phyloP scores from a whole-genome alignment of 2,888 invertebrate species.

The Rapana venosa region DNA sequence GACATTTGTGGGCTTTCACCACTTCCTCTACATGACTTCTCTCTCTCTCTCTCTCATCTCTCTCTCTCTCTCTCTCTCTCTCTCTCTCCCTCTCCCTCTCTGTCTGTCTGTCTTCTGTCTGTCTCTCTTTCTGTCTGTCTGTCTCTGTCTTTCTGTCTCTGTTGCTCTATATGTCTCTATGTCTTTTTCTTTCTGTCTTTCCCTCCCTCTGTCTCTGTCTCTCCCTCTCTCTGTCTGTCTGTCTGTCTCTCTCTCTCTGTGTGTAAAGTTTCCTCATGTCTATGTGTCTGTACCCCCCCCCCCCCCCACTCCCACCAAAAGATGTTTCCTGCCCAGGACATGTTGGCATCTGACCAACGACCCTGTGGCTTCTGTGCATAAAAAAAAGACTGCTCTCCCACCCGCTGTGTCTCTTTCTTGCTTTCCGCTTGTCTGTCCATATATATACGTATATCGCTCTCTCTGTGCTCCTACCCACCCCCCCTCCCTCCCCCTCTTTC shows the following conservation, averaged over 20 bases:
- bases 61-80: constrained; percentile 11
- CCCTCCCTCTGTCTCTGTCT: too few species aligned
- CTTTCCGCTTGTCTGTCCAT: too few species aligned
- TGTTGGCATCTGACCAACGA: neutral
- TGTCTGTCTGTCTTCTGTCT: neutral
- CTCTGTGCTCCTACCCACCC: too few species aligned
- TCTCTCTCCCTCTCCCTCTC: constrained; percentile 25
- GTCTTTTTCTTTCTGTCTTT: neutral
- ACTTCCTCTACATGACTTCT: neutral
- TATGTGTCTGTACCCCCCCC: neutral
- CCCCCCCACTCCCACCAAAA: too few species aligned
- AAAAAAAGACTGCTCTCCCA: neutral
- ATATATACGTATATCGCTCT: too few species aligned
- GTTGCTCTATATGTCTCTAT: neutral
- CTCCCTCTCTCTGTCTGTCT: neutral
- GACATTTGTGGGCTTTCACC: too few species aligned
- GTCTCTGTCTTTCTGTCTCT: neutral
- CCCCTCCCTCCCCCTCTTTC: too few species aligned
- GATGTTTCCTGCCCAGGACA: neutral
- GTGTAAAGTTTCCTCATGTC: neutral
- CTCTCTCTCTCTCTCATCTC: constrained; percentile 4
- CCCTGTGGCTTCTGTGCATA: neutral
- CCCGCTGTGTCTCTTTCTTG: too few species aligned
- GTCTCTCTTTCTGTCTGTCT: neutral
- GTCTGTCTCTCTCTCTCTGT: constrained; percentile 1